Base-by-base conservation (phyloP, 2,888 invertebrate species). In the Apamea epomidion region DNA sequence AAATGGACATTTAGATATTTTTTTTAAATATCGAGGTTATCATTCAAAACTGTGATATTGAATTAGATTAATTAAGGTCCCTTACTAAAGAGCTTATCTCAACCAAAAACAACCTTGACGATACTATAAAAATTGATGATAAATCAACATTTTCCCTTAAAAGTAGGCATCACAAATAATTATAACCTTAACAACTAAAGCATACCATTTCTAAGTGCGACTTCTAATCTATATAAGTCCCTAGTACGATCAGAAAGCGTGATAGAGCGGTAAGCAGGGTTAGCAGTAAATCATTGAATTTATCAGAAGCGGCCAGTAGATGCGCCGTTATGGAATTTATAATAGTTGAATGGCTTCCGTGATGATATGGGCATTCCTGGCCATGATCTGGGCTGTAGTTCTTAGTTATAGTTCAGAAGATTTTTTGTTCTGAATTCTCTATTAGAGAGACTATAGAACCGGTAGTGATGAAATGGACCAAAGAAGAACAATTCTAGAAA, bases 201-300 rank as follows among this genome's bases (percentile, higher is more conserved):
- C 29, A 37, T 29, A 74, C 12, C 21, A 74, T 64, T 75, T 60
- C 16, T 64, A 62, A 73, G 51, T 75, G 37, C 7, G 37, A 64
- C 37, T 58, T 58, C 29, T 67, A 60, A 85, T 69, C 64, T 82
- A 37, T 77, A 77, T 69, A 78, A 74, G 65, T 65, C 65, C 29
- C 7, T 74, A 51, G 37, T 67, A 76, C 68, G 82, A 85, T 83
- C 76, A 74, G 84, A 87, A 83, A 78, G 74, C 32, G 45, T 70
- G 85, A 89, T 88, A 82, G 32, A 82, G 25, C 51, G 62, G 51
- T 76, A 78, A 81, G 81, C 69, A 76, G 85, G 84, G 81, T 87
- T 86, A 84, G 84, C 76, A 62, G 84, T 89, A 85, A 90, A 88
- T 85, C 86, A 85, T 86, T 76, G 80, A 87, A 84, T 89, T 88